phyloP scores from a whole-genome alignment of 2,888 invertebrate species.

The Aphodius sticticus region DNA sequence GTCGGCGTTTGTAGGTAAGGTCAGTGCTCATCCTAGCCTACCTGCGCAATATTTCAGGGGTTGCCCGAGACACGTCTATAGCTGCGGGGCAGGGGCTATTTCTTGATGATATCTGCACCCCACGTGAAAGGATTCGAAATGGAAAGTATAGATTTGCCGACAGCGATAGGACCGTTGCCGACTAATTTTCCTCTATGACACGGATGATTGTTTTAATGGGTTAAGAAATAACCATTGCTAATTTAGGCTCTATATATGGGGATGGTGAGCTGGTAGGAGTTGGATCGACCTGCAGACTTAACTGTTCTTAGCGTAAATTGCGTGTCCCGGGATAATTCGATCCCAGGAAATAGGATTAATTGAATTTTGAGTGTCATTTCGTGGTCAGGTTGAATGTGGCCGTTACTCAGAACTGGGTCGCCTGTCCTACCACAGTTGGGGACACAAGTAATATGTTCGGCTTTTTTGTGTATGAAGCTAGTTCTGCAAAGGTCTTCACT shows the following conservation, averaged over 20 bases:
- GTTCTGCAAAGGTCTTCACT: too few species aligned
- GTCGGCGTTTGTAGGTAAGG: slow-evolving; percentile 17
- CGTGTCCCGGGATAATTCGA: background rate
- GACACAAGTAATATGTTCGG: too few species aligned
- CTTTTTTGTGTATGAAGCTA: too few species aligned
- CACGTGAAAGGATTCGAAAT: slow-evolving; percentile 23
- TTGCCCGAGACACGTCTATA: background rate
- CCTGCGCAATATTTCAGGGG: slow-evolving; percentile 18
- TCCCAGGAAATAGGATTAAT: background rate
- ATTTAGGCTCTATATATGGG: slow-evolving; percentile 38
- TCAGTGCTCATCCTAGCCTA: slow-evolving; percentile 21
- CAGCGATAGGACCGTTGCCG: slow-evolving; percentile 45
- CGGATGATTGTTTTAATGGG: slow-evolving; percentile 46
- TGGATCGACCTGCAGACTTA: background rate
- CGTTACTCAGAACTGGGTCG: too few species aligned
- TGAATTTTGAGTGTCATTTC: background rate
- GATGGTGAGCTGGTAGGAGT: background rate
- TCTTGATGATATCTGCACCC: slow-evolving; percentile 27
- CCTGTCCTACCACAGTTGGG: too few species aligned
- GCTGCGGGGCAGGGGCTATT: slow-evolving; percentile 20
- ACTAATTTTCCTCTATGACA: slow-evolving; percentile 49
- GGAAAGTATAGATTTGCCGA: slow-evolving; percentile 47
- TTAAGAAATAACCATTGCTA: slow-evolving; percentile 50
- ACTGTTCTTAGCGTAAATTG: background rate
- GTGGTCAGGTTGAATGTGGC: background rate